Base-by-base conservation (phyloP, 2,113 vertebrate genomes). In the Epinephelus moara region DNA sequence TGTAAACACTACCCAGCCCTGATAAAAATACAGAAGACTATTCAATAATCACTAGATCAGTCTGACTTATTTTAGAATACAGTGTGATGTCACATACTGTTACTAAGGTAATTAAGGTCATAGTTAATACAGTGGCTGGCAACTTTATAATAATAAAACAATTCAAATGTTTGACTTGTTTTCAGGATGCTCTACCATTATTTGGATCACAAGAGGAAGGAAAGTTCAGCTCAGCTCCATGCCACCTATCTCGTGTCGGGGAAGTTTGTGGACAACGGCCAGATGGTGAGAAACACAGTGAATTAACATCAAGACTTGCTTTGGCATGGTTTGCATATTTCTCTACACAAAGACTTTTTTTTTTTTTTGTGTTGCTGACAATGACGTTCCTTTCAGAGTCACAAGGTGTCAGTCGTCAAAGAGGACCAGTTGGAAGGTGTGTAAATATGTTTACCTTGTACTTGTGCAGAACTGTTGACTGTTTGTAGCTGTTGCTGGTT, bases 121-220 rank as follows among this genome's bases (percentile, higher is more conserved):
- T 53, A 23, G 33, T 17, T 40, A 23, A 40, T n/a, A n/a, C 11
- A 74, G n/a, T 50, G 25, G 0, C 57, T 21, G 49, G 0, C 18
- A 37, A 14, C 30, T 10, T 40, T 40, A 25, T 21, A 7, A 30
- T 6, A 30, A 68, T 27, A 19, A 37, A 57, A 5, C 1, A 1
- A 17, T 7, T 18, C 3, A 40, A 21, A 5, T 23, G 17, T n/a
- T 0, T n/a, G 15, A 60, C 42, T 75, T 23, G 57, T 68, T 86
- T 78, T 21, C 91, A 99, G 98, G 66, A 99, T 99, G 98, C 95
- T 99, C 1, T 99, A 94, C 52, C 97, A 99, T 55, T 99, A 99
- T 4, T 93, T 99, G 80, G 97, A 99, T 85, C 95, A 97, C 90
- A 98, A 97, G 52, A 91, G 98, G 69, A 97, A 96, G 85, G 98